A percentile compares a stretch with the other conserved stretches of the same genome.
Evolutionary conservation across 1,140 invertebrate species (phyloP).

Genomic region (Hermetia illucens): DNA sequence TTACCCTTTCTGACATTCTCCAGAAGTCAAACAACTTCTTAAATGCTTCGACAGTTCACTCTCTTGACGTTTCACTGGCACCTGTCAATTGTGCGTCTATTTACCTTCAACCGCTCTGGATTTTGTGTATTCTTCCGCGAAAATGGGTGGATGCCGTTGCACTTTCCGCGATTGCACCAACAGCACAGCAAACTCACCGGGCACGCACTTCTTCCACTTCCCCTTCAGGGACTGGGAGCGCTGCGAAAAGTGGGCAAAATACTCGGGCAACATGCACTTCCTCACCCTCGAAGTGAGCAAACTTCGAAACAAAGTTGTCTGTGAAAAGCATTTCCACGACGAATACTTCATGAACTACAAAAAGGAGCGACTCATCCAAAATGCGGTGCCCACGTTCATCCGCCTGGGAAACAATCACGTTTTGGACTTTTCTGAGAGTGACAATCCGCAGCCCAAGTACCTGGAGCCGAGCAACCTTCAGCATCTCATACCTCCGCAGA

Average conservation of each 20-base stretch:
- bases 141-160: constrained; percentile 39
- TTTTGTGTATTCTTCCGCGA: too few species aligned
- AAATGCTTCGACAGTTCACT: too few species aligned
- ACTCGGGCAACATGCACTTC: constrained; percentile 25
- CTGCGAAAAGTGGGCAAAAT: constrained; percentile 28
- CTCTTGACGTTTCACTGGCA: too few species aligned
- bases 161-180: constrained; percentile 30
- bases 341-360: constrained; percentile 34
- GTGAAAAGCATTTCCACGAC: constrained; percentile 33
- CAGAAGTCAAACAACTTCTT: too few species aligned
- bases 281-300: constrained; percentile 23
- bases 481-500: constrained; percentile 19
- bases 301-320: constrained; percentile 31
- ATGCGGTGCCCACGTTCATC: constrained; percentile 14
- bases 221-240: constrained; percentile 29
- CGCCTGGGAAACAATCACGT: constrained; percentile 12
- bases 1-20: too few species aligned
- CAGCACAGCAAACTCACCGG: constrained; percentile 23
- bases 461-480: constrained; percentile 7
- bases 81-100: too few species aligned
- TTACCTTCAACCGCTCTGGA: too few species aligned
- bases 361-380: constrained; percentile 15
- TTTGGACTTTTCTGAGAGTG: constrained; percentile 13
- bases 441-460: constrained; percentile 12
- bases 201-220: constrained; percentile 35